Base-by-base conservation (phyloP, 2,113 vertebrate species). In the Clinocottus analis region DNA sequence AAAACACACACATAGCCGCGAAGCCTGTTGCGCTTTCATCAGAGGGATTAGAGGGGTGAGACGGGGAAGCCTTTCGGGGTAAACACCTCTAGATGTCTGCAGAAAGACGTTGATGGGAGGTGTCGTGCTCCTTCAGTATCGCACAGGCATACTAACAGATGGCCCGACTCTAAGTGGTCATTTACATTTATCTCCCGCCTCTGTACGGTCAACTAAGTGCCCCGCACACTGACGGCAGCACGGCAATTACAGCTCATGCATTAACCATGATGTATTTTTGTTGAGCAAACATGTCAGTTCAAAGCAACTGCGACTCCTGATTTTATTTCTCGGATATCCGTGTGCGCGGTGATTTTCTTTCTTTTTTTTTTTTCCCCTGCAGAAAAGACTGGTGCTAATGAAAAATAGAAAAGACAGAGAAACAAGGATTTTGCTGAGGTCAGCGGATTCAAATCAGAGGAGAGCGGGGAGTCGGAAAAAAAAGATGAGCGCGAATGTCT, bases 191-290 rank as follows among this genome's bases (percentile, higher is more conserved):
- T 75, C 75, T 62, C 60, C 73, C 0, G 16, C 49, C 70, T 64
- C 62, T 8, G 75, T 35, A n/a, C 5, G 61, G 81, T 87, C 78
- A 86, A 45, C 79, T 75, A 67, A 66, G 66, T 13, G 69, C 59
- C 69, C 75, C 0, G 59, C 59, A 62, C 66, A 5, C 51, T 69
- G 86, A 89, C 90, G 89, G 80, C 79, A 58, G n/a, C 49, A 0
- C 10, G 9, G 75, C 80, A 82, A 88, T 88, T 86, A 87, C 74
- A 29, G 58, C 68, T 89, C 85, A 90, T 90, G 89, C 78, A 91
- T 92, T 73, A 91, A 85, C 9, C 85, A 90, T 90, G 62, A 77
- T 69, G 4, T 31, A 62, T 55, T 71, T 82, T 80, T 82, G 74
- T 82, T 85, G 60, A 66, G 62, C 68, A 87, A 89, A 85, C 87